Percentiles rank a stretch among this genome's conserved stretches.
These are phyloP conservation scores for Megalopta genalis DNA, from an alignment of 1,140 invertebrate genomes.

Conservation along the genomic window DNA sequence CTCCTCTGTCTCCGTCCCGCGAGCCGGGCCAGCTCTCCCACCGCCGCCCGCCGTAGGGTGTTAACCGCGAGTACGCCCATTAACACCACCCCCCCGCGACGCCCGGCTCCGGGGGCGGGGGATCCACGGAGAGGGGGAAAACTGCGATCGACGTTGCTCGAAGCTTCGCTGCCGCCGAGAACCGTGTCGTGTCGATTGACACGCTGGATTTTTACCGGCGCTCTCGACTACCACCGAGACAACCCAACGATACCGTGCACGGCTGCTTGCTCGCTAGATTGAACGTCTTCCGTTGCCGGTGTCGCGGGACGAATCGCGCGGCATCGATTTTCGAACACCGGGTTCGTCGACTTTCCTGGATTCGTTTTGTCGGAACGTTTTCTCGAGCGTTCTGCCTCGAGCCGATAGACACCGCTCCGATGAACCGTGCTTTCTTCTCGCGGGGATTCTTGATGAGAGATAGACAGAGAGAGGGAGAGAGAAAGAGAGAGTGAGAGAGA, in stretches of 20 bases:
- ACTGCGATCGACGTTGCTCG: conserved; percentile 50
- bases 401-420: too few species aligned
- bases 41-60: conserved; percentile 68
- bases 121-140: not conserved
- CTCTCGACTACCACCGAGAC: not conserved
- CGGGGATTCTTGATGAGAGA: too few species aligned
- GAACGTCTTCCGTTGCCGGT: not conserved
- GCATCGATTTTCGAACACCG: too few species aligned
- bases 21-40: conserved; percentile 5
- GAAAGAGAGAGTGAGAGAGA: too few species aligned
- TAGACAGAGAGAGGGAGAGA: too few species aligned
- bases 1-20: not conserved
- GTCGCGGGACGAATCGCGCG: too few species aligned
- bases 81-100: conserved; percentile 73
- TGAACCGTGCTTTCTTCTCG: too few species aligned
- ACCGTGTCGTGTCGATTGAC: conserved; percentile 42
- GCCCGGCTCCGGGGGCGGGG: not conserved
- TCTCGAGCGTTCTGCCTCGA: too few species aligned
- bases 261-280: not conserved
- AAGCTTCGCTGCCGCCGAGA: conserved; percentile 45
- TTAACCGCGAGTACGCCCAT: conserved; percentile 80
- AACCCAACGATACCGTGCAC: too few species aligned
- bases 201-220: conserved; percentile 53
- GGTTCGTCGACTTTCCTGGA: too few species aligned
- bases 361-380: too few species aligned